A percentile compares a stretch with the other conserved stretches of the same genome.
Evolutionary conservation across 2,888 invertebrate genomes (phyloP).

Genomic region (Erynnis tages): DNA sequence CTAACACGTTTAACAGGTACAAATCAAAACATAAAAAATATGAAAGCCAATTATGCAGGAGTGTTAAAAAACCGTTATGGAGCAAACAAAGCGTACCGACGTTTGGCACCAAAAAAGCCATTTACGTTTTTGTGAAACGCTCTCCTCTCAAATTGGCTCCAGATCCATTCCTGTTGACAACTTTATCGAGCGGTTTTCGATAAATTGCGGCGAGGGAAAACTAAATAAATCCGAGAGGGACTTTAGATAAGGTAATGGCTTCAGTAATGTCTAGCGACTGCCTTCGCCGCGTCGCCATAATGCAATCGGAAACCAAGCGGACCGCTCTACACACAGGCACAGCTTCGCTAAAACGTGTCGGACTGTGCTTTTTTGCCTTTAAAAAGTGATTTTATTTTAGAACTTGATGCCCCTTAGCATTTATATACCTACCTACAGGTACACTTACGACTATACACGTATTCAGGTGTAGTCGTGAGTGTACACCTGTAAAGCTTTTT

Average conservation of each 20-base stretch:
- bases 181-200: constrained; percentile 81
- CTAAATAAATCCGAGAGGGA: constrained; percentile 81
- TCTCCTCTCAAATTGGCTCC: constrained; percentile 75
- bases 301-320: constrained; percentile 73
- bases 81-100: constrained; percentile 33
- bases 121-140: constrained; percentile 64
- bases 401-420: too few relatives aligned
- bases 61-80: constrained; percentile 15
- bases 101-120: constrained; percentile 50
- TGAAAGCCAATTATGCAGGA: constrained; percentile 9
- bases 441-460: too few relatives aligned
- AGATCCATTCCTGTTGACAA: constrained; percentile 80
- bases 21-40: background rate
- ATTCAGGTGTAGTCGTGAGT: too few relatives aligned
- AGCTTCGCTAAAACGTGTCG: constrained; percentile 44
- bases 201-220: constrained; percentile 81
- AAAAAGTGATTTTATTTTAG: constrained; percentile 27
- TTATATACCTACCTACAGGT: too few relatives aligned
- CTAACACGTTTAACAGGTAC: too few relatives aligned
- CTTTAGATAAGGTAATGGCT: constrained; percentile 82
- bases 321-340: constrained; percentile 56
- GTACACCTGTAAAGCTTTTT: too few relatives aligned
- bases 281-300: constrained; percentile 67
- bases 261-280: constrained; percentile 77
- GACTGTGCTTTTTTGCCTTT: constrained; percentile 33